Evolutionary conservation across 2,113 vertebrate species (phyloP).

Genomic region (Varanus komodoensis): DNA sequence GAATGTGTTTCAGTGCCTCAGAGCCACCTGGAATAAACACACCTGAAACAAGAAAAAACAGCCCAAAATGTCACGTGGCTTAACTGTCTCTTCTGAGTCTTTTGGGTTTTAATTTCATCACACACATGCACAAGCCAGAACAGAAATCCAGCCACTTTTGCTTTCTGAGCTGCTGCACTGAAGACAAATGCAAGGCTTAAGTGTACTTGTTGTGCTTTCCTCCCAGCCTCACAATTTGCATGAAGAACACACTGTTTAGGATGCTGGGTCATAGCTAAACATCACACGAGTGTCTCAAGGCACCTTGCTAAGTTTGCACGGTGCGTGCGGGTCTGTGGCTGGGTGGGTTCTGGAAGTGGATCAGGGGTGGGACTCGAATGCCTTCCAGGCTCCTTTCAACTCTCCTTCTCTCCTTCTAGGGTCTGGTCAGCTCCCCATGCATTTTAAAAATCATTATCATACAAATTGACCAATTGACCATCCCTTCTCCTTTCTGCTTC

Average conservation of each 20-base stretch:
- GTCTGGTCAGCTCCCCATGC: background rate
- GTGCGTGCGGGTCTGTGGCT: too few species aligned
- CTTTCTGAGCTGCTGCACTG: background rate
- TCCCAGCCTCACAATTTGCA: background rate
- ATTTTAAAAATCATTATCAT: background rate
- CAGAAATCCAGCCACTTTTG: background rate
- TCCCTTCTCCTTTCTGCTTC: background rate
- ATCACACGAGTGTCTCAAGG: too few species aligned
- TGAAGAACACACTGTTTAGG: background rate
- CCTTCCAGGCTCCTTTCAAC: too few species aligned
- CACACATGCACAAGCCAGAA: too few species aligned
- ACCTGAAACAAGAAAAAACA: slow-evolving; percentile 61
- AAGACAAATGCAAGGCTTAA: background rate
- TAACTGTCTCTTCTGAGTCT: background rate
- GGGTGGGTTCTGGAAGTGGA: too few species aligned
- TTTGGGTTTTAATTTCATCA: background rate
- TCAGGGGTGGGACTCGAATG: too few species aligned
- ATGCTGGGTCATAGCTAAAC: background rate
- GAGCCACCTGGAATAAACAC: slow-evolving; percentile 37
- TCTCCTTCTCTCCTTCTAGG: background rate
- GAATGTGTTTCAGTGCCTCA: slow-evolving; percentile 65
- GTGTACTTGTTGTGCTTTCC: background rate
- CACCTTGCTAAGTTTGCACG: too few species aligned
- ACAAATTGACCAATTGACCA: background rate
- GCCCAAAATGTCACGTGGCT: slow-evolving; percentile 36